Conservation (phyloP, 2,888 invertebrate species). For the Lucinisca nassula region DNA sequence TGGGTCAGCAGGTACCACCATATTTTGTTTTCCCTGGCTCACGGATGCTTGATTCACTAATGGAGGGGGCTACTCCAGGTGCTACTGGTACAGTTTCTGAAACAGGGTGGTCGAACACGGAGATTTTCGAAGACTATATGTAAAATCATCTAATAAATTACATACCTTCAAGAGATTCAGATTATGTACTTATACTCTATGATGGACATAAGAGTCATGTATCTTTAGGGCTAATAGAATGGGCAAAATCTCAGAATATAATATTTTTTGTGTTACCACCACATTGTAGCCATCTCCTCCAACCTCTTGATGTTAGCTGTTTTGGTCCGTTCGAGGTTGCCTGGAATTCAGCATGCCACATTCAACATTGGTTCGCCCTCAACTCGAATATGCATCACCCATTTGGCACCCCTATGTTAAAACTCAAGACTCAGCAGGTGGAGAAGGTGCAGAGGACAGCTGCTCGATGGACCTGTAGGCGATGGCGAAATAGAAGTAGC, state of each 20-base stretch:
- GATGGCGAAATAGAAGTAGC: too few relatives aligned
- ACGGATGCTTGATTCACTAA: constrained; percentile 9
- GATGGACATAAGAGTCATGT: constrained; percentile 56
- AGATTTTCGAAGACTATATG: constrained; percentile 39
- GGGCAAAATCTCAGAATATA: constrained; percentile 37
- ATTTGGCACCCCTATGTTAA: too few relatives aligned
- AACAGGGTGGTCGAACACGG: constrained; percentile 46
- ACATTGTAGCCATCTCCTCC: constrained; percentile 51
- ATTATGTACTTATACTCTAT: constrained; percentile 40
- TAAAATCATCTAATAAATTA: constrained; percentile 30
- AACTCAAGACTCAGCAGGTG: too few relatives aligned
- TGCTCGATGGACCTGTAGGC: too few relatives aligned
- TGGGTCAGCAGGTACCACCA: constrained; percentile 31
- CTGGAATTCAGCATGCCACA: constrained; percentile 35
- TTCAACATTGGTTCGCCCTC: too few relatives aligned
- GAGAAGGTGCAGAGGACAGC: too few relatives aligned
- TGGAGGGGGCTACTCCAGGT: constrained; percentile 45
- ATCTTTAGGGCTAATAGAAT: constrained; percentile 43
- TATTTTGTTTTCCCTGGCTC: constrained; percentile 32
- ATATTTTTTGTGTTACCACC: constrained; percentile 57
- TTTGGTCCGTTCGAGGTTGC: constrained; percentile 40
- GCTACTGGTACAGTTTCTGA: constrained; percentile 26
- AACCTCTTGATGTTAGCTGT: constrained; percentile 52
- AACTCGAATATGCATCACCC: too few relatives aligned
- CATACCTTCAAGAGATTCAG: background rate